Percentiles rank a stretch among this genome's conserved stretches.
Evolutionary conservation across 2,888 invertebrate species (phyloP).

Genomic region (Hermaeophaga mercurialis): DNA sequence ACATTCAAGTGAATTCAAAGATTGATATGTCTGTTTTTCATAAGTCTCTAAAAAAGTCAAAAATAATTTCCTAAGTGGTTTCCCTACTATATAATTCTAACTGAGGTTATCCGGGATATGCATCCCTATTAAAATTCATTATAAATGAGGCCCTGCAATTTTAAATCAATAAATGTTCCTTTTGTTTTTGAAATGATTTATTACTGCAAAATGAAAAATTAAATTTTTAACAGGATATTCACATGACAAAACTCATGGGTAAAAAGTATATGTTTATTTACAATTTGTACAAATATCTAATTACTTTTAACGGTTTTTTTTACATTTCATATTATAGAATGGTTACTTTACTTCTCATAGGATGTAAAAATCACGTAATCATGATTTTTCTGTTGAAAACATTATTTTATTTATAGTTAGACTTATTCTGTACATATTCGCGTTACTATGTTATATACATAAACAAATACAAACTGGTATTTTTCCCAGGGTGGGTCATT

Average conservation of each 20-base stretch:
- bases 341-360: slow-evolving; percentile 4
- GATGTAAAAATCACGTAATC: background rate
- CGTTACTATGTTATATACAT: slow-evolving; percentile 5
- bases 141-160: no score
- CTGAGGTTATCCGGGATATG: no score
- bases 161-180: no score
- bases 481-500: background rate
- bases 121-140: no score
- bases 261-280: slow-evolving; percentile 47
- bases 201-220: slow-evolving; percentile 27
- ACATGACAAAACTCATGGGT: slow-evolving; percentile 41
- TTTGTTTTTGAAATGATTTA: slow-evolving; percentile 23
- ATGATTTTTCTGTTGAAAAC: background rate
- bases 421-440: slow-evolving; percentile 7
- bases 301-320: slow-evolving; percentile 14
- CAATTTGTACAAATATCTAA: slow-evolving; percentile 41
- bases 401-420: background rate
- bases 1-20: no score
- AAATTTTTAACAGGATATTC: slow-evolving; percentile 17
- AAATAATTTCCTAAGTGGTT: no score
- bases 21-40: no score
- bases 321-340: slow-evolving; percentile 21
- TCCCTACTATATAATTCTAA: no score
- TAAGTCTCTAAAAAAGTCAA: no score
- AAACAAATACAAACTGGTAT: slow-evolving; percentile 13